Percentiles rank a stretch among this genome's conserved stretches.
phyloP scores from a whole-genome alignment of 2,888 invertebrate genomes.

The Nymphalis urticae region DNA sequence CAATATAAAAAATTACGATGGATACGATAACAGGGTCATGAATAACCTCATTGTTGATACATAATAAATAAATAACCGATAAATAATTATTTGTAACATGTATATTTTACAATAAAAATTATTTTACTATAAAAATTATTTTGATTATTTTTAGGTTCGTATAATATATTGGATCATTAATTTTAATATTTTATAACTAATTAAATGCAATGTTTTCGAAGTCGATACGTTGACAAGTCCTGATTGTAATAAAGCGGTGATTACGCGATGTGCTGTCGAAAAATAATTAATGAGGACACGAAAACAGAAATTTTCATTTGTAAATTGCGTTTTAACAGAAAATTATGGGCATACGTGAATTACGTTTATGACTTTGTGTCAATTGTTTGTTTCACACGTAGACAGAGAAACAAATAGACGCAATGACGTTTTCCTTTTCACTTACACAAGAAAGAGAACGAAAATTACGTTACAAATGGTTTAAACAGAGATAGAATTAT shows the following conservation, averaged over 20 bases:
- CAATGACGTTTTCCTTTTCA: no score
- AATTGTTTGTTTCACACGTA: conserved; percentile 36
- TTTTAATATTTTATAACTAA: conserved; percentile 28
- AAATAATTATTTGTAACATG: no score
- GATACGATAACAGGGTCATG: no score
- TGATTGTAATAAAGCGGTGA: conserved; percentile 37
- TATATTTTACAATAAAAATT: no score
- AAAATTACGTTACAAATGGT: no score
- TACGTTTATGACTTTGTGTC: conserved; percentile 35
- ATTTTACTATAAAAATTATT: no score
- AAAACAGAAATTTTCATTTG: conserved; percentile 32
- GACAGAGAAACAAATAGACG: no score
- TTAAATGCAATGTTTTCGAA: conserved; percentile 32
- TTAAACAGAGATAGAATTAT: no score
- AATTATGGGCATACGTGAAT: conserved; percentile 35
- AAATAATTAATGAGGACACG: conserved; percentile 36
- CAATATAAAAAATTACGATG: no score
- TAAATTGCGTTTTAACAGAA: conserved; percentile 40
- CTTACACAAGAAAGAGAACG: no score
- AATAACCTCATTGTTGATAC: no score
- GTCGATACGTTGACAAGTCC: conserved; percentile 32
- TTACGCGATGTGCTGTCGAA: conserved; percentile 32
- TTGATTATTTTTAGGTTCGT: neutral
- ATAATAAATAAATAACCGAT: no score
- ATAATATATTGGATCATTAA: conserved; percentile 8